Conservation (phyloP, 2,888 invertebrate genomes). For the Eristalinus sepulchralis region DNA sequence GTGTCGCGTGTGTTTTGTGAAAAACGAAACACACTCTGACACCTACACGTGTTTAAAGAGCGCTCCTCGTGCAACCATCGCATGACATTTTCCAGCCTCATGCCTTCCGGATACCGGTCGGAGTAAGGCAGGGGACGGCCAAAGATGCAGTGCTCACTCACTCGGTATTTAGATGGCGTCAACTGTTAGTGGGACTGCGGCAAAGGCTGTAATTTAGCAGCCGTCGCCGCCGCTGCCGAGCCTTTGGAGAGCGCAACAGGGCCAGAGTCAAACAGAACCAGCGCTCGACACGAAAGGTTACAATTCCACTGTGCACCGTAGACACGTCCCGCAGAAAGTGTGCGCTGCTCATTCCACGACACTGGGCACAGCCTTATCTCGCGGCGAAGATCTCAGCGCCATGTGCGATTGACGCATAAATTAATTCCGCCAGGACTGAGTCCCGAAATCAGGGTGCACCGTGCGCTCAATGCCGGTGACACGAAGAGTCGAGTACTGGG, state of each 20-base stretch:
- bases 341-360: conserved; percentile 20
- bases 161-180: conserved; percentile 70
- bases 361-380: conserved; percentile 50
- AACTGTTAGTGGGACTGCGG: conserved; percentile 58
- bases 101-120: conserved; percentile 38
- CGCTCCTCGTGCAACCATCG: conserved; percentile 60
- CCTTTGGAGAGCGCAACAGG: conserved; percentile 35
- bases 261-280: conserved; percentile 47
- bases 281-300: conserved; percentile 63
- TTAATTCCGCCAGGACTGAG: conserved; percentile 41
- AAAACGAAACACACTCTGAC: conserved; percentile 59
- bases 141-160: conserved; percentile 68
- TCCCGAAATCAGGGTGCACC: conserved; percentile 21
- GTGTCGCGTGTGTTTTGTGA: conserved; percentile 50
- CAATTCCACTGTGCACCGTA: conserved; percentile 27
- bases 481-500: conserved; percentile 22
- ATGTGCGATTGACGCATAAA: conserved; percentile 67
- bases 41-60: conserved; percentile 70
- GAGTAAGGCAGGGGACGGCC: conserved; percentile 5
- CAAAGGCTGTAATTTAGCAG: conserved; percentile 54
- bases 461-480: conserved; percentile 32
- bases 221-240: background rate
- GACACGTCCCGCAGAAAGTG: conserved; percentile 28
- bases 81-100: conserved; percentile 64
- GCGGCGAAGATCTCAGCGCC: conserved; percentile 61